Evolutionary conservation across 2,888 invertebrate genomes (phyloP), one percentile per base, ranked within the genome.

Genomic region (Hirudinaria manillensis): DNA sequence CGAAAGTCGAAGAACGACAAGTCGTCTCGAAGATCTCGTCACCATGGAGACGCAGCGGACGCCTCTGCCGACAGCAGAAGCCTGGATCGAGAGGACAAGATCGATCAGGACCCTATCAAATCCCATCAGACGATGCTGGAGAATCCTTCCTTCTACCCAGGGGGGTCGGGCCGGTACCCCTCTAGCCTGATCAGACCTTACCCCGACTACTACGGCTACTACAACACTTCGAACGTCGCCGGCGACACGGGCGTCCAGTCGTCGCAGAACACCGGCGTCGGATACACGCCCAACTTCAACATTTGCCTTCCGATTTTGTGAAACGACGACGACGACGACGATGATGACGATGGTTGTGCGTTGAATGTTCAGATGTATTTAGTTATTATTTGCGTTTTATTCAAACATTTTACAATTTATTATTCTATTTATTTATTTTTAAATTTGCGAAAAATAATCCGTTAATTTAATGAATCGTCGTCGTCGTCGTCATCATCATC

Each of bases 1-100:
- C 71, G 76, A 29, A 76, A 76, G 72, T 73, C 73, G 16, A 73
- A 73, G 32, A 29, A 24, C 21, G 61, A 61, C 61, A 61, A 61
- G 29, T 27, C 10, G 7, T 27, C 24, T 16, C 7, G 61, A n/a
- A 3, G 29, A 29, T 61, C 61, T 27, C 61, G 61, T 29, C 61
- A 61, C 24, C 61, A 61, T 29, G n/a, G 61, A 10, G 61, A 61
- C 61, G 24, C 7, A 1, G 19, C n/a, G 24, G 29, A 29, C 24
- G 61, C 19, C 24, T 27, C 24, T 16, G 61, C 6, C 61, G 24
- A 61, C 61, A 29, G 24, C 24, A 61, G 61, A 29, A 61, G 24
- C 61, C 10, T 29, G 61, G 29, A 24, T 29, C 61, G 19, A n/a
- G 61, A 45, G 21, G 61, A 61, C 61, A 4, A n/a, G n/a, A 61